Conservation (phyloP, 2,113 vertebrate genomes). For the Zosterops hypoxanthus region DNA sequence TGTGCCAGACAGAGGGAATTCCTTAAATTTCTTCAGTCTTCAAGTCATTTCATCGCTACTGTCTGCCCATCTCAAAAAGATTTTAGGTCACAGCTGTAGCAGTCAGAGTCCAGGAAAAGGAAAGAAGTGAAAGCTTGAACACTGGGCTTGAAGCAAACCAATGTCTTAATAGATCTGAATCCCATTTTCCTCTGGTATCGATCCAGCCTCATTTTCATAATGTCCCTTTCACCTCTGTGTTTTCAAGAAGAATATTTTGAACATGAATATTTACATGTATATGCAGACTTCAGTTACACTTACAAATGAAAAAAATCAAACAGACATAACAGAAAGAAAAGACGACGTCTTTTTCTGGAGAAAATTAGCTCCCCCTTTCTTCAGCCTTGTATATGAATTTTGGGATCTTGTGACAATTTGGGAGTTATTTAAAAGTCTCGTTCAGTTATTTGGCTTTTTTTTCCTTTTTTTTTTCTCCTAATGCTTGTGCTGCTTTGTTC, state of each 20-base stretch:
- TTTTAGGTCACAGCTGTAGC: not conserved
- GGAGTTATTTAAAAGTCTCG: not conserved
- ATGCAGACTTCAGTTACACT: not conserved
- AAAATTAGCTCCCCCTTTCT: slow-evolving; percentile 44
- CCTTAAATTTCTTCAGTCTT: not conserved
- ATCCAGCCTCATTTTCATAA: not conserved
- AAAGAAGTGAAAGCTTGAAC: not conserved
- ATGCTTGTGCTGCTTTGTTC: not conserved
- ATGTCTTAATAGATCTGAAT: not conserved
- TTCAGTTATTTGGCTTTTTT: not conserved
- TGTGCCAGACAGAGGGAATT: not conserved
- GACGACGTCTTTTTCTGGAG: not conserved
- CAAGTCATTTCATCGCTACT: not conserved
- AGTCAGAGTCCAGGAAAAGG: not conserved
- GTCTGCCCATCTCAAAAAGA: not conserved
- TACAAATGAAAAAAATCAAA: not conserved
- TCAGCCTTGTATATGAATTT: not conserved
- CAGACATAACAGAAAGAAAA: not conserved
- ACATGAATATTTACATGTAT: not conserved
- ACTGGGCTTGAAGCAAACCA: not conserved
- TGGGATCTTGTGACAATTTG: not conserved
- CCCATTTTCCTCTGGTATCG: not conserved
- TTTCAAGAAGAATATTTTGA: not conserved
- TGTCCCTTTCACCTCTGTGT: not conserved
- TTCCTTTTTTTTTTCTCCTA: not conserved